phyloP scores from a whole-genome alignment of 1,140 invertebrate species.

The Drosophila sulfurigaster region DNA sequence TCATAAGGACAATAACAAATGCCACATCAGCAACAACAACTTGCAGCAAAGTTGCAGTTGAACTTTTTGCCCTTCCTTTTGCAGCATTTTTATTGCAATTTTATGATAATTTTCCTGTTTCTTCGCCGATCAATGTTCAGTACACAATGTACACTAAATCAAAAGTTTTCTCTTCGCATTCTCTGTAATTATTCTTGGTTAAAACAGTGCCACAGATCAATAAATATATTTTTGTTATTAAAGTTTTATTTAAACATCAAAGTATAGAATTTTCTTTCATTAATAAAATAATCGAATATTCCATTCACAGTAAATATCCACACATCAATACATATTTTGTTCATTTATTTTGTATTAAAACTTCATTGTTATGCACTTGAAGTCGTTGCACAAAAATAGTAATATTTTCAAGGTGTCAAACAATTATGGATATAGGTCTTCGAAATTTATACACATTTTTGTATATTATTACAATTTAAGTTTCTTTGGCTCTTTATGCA shows the following conservation, averaged over 20 bases:
- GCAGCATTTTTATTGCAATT: conserved; percentile 72
- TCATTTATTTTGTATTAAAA: neutral
- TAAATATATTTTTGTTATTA: neutral
- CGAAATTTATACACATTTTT: conserved; percentile 17
- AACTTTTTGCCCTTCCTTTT: conserved; percentile 53
- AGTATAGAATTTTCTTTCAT: too few species aligned
- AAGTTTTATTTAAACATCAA: too few species aligned
- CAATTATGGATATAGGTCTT: conserved; percentile 58
- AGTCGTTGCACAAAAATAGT: conserved; percentile 19
- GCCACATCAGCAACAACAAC: conserved; percentile 37
- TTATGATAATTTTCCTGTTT: conserved; percentile 64
- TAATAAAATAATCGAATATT: neutral
- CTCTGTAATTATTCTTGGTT: neutral
- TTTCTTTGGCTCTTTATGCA: conserved; percentile 42
- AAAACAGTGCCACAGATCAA: neutral
- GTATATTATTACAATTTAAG: neutral
- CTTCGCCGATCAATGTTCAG: neutral
- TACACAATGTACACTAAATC: conserved; percentile 33
- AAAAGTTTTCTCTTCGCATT: neutral
- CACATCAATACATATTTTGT: neutral
- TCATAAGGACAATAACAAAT: conserved; percentile 70
- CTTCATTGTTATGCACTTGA: conserved; percentile 46
- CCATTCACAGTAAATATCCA: conserved; percentile 15
- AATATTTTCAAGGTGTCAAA: conserved; percentile 64
- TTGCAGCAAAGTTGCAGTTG: conserved; percentile 36